Evolutionary conservation across 2,797 vertebrate genomes (phyloP).

Genomic region (Acridotheres tristis): DNA sequence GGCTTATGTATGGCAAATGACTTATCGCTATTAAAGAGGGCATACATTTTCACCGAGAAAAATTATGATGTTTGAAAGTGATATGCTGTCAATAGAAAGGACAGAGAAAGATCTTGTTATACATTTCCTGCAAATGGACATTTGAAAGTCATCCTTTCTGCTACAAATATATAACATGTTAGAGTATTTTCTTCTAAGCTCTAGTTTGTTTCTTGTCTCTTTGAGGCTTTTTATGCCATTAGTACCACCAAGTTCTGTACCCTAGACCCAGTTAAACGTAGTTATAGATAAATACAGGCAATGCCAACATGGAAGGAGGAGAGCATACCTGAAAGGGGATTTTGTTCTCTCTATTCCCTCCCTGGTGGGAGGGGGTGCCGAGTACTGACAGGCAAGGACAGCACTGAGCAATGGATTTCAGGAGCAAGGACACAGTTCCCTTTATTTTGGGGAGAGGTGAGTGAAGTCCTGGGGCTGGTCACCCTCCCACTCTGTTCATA

Average conservation of each 20-base stretch:
- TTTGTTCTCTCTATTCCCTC: background rate
- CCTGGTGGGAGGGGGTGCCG: background rate
- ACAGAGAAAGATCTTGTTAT: background rate
- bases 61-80: constrained; percentile 30
- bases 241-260: background rate
- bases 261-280: background rate
- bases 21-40: constrained; percentile 27
- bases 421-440: background rate
- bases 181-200: background rate
- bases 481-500: background rate
- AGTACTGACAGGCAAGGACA: background rate
- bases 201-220: background rate
- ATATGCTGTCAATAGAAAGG: constrained; percentile 17
- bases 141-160: constrained; percentile 34
- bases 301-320: background rate
- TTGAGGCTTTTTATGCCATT: background rate
- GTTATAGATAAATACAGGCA: background rate
- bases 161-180: background rate
- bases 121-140: background rate
- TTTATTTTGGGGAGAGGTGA: background rate
- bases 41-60: background rate
- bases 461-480: background rate
- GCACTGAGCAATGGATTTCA: background rate
- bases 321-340: background rate
- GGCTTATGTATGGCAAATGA: constrained; percentile 10